Evolutionary conservation across 1,140 invertebrate species (phyloP), one percentile per base, ranked within the genome.

Genomic region (Drosophila sp.): DNA sequence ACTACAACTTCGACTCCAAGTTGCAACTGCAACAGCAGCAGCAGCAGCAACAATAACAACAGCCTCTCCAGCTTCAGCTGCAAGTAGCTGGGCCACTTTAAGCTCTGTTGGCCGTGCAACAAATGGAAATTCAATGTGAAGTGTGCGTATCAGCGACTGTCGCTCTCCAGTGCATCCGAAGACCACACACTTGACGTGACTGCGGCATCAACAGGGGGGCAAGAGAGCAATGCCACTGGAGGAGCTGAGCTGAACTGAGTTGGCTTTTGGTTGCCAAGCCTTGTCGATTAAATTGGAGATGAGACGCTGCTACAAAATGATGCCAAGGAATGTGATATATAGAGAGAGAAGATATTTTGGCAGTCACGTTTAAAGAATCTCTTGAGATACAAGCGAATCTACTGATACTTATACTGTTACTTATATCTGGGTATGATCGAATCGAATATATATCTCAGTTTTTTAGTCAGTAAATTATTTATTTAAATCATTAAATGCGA

Each of bases 61-160:
- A 38, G 16, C 45, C 7, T 18, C 41, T 41, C 38, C 36, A 53
- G 34, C 38, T 21, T 8, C 51, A 40, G 21, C 29, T 50, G 34
- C 54, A 36, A 50, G 40, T 45, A 43, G 46, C 59, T 64, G 56
- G 50, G 66, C 58, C 66, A 70, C 66, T 70, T 63, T 63, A 41
- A 63, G 58, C 58, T 48, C 58, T 38, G 48, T 40, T 70, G 34
- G 48, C 48, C 36, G 59, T 9, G 41, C 80, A 82, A 51, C 82
- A 82, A 86, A 86, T 86, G 82, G 82, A 86, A 86, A 86, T 86
- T 87, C 82, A 87, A 86, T 82, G 82, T 86, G 82, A 86, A 87
- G 82, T 87, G 82, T 87, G 82, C 82, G 82, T 87, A 87, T 87
- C 82, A 89, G 83, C 83, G 82, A 86, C 78, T 86, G 82, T 86